These are phyloP conservation scores for Agonopterix heracliana DNA, from an alignment of 2,888 invertebrate genomes.

Conservation along the genomic window DNA sequence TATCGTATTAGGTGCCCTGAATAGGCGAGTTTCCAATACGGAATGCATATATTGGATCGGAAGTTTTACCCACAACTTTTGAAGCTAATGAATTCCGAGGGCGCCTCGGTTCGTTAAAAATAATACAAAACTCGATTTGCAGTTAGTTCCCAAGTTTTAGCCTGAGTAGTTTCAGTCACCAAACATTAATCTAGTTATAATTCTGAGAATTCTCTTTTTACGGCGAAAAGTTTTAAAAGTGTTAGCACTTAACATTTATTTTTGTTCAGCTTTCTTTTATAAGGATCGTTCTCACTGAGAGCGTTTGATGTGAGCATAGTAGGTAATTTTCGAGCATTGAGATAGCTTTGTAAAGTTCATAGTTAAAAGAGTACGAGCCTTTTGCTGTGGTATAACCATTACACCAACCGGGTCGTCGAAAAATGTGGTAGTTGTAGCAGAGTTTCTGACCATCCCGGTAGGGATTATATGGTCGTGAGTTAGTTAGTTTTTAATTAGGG, in stretches of 20 bases:
- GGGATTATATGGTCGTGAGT: too few relatives aligned
- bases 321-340: too few relatives aligned
- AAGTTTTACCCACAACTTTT: conserved; percentile 44
- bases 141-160: conserved; percentile 53
- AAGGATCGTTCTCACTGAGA: too few relatives aligned
- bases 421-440: too few relatives aligned
- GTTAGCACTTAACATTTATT: not conserved
- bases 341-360: too few relatives aligned
- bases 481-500: too few relatives aligned
- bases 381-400: too few relatives aligned
- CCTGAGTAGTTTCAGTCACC: conserved; percentile 59
- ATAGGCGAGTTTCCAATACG: not conserved
- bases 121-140: conserved; percentile 60
- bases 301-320: too few relatives aligned
- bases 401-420: too few relatives aligned
- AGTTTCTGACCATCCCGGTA: too few relatives aligned
- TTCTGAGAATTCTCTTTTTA: conserved; percentile 23
- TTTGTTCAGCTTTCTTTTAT: not conserved
- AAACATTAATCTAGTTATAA: conserved; percentile 70
- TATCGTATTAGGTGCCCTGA: too few relatives aligned
- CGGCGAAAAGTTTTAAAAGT: conserved; percentile 7
- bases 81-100: conserved; percentile 66
- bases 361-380: too few relatives aligned
- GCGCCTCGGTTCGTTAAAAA: conserved; percentile 62
- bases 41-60: conserved; percentile 44